Percentiles rank a stretch among this genome's conserved stretches.
These are phyloP conservation scores for Chaitophorus viminalis DNA, from an alignment of 2,888 invertebrate species.

Conservation along the genomic window DNA sequence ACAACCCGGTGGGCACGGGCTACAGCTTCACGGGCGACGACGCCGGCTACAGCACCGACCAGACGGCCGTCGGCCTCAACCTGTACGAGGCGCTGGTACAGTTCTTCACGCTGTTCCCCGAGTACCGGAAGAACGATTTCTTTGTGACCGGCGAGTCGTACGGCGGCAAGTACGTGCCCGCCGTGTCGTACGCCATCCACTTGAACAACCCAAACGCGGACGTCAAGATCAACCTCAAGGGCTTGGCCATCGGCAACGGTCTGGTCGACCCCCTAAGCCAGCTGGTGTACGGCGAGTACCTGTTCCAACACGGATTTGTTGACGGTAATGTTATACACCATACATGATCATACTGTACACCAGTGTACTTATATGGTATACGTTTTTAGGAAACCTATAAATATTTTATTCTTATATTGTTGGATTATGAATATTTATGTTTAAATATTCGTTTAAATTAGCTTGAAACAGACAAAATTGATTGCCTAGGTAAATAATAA, in stretches of 20 bases:
- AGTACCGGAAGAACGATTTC: slow-evolving; percentile 79
- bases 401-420: no score
- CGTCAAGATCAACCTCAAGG: slow-evolving; percentile 77
- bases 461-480: no score
- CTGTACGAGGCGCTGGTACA: slow-evolving; percentile 81
- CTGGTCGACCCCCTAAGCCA: slow-evolving; percentile 83
- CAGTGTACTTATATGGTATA: no score
- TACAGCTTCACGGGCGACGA: slow-evolving; percentile 86
- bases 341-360: no score
- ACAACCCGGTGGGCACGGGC: slow-evolving; percentile 93
- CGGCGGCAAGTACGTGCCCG: slow-evolving; percentile 84
- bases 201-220: slow-evolving; percentile 71
- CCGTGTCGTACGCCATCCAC: slow-evolving; percentile 79
- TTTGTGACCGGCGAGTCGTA: slow-evolving; percentile 92
- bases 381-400: no score
- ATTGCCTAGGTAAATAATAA: no score
- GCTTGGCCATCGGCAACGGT: slow-evolving; percentile 83
- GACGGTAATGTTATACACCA: slow-evolving; percentile 17
- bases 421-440: no score
- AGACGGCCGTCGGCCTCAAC: slow-evolving; percentile 83
- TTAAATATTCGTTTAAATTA: no score
- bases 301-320: slow-evolving; percentile 77
- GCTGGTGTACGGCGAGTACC: slow-evolving; percentile 80
- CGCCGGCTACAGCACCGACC: slow-evolving; percentile 81
- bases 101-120: slow-evolving; percentile 85